Evolutionary conservation across 1,140 invertebrate species (phyloP), one percentile per base, ranked within the genome.

Genomic region (Aradophagus sp.): DNA sequence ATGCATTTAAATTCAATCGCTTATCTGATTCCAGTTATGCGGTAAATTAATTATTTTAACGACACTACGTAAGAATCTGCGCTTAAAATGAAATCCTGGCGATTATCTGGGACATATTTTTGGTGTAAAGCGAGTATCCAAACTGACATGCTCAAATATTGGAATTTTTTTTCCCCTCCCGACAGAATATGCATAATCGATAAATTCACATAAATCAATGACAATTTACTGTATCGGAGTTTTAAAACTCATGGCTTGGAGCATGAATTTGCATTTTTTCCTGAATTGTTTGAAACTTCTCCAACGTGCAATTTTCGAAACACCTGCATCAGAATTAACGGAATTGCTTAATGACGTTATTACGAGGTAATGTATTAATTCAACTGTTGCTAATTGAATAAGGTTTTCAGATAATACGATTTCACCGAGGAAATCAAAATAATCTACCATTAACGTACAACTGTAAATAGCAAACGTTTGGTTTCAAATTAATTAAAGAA

Each of bases 1-100:
- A 34, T 47, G 41, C 55, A 62, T 62, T 61, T 56, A 42, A 62
- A 62, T 69, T 29, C 56, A 44, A 61, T 56, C 23, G 56, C 61
- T 61, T 56, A 50, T 42, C 56, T 38, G 56, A 61, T 62, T 69
- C 56, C 50, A 50, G 42, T 62, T 56, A 6, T 15, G 11, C 27
- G n/a, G 35, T 19, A 69, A 69, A 69, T 69, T 62, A 69, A 69
- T 69, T 69, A 50, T 32, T 23, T 16, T 48, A 55, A 68, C 61
- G 34, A 61, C 42, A 48, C 34, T 34, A 47, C 26, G 61, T 42
- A 65, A 53, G 42, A 11, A 45, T 53, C 14, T 10, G 29, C 16
- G 19, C 38, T 53, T 65, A 39, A 55, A 53, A 31, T 3, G 13
- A 32, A 65, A 50, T 67, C 52, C 52, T 58, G 42, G 29, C 48